These are phyloP conservation scores for Noctua comes DNA, from an alignment of 2,888 invertebrate genomes.

Conservation along the genomic window DNA sequence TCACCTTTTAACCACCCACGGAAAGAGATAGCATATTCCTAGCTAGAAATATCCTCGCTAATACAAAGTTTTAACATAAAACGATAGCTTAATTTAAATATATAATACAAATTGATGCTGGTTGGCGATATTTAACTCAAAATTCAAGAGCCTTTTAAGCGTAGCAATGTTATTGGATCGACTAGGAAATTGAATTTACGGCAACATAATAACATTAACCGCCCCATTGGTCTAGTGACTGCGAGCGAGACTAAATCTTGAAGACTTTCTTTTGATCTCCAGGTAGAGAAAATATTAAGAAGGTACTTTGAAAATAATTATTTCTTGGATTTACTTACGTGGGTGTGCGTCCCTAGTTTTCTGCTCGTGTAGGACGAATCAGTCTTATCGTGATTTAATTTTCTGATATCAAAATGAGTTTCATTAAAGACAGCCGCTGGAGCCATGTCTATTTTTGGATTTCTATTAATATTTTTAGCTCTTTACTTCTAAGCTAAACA, in stretches of 20 bases:
- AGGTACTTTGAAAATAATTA: slow-evolving; percentile 7
- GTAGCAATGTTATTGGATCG: slow-evolving; percentile 52
- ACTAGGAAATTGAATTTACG: slow-evolving; percentile 57
- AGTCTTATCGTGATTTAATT: neutral
- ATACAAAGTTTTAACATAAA: slow-evolving; percentile 49
- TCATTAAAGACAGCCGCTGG: neutral
- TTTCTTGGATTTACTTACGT: slow-evolving; percentile 4
- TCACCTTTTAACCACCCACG: slow-evolving; percentile 20
- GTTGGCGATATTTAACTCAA: slow-evolving; percentile 58
- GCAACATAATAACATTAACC: slow-evolving; percentile 50
- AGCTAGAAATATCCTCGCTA: slow-evolving; percentile 19
- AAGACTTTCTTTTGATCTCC: slow-evolving; percentile 27
- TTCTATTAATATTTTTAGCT: neutral
- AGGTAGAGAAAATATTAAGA: slow-evolving; percentile 7
- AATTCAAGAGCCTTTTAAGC: slow-evolving; percentile 56
- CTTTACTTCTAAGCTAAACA: neutral
- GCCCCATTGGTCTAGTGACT: slow-evolving; percentile 43
- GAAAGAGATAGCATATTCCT: slow-evolving; percentile 10
- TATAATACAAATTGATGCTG: slow-evolving; percentile 55
- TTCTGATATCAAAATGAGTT: neutral
- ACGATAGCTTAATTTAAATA: slow-evolving; percentile 51
- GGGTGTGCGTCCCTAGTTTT: neutral
- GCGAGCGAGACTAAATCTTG: slow-evolving; percentile 30
- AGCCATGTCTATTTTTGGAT: neutral
- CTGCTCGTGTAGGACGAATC: neutral